Conservation (phyloP, 2,797 vertebrate species). For the Malacoraja senta region DNA sequence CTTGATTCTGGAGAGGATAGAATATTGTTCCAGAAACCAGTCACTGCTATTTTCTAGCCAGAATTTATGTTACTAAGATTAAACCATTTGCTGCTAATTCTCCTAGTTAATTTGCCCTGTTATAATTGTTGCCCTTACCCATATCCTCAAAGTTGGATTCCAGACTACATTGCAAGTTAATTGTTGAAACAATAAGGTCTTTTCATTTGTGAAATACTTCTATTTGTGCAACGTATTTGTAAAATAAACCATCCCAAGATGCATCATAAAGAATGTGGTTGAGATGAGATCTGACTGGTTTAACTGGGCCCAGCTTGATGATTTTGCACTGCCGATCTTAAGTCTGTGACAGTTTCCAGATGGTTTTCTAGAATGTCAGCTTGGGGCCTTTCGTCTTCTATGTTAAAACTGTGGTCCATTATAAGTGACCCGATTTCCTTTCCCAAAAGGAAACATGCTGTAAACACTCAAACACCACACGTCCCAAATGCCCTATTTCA, state of each 20-base stretch:
- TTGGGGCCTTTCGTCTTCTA: neutral
- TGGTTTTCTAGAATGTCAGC: neutral
- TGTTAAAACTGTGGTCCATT: neutral
- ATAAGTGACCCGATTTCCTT: neutral
- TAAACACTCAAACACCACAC: neutral
- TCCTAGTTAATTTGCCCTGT: neutral
- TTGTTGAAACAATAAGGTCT: neutral
- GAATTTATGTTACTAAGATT: neutral
- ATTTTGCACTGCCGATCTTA: neutral
- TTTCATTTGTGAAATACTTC: neutral
- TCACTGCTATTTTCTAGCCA: neutral
- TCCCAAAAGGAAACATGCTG: neutral
- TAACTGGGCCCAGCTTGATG: neutral
- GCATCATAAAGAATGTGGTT: neutral
- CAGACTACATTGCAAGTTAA: neutral
- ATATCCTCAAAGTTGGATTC: neutral
- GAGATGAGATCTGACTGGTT: neutral
- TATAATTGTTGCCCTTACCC: neutral
- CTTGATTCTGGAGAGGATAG: neutral
- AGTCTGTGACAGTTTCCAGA: neutral
- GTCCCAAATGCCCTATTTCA: neutral
- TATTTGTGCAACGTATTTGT: neutral
- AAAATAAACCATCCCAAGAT: neutral
- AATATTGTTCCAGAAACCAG: neutral
- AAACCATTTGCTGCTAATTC: neutral